A percentile compares a stretch with the other conserved stretches of the same genome.
phyloP scores from a whole-genome alignment of 2,113 vertebrate species.

The Etheostoma cragini region DNA sequence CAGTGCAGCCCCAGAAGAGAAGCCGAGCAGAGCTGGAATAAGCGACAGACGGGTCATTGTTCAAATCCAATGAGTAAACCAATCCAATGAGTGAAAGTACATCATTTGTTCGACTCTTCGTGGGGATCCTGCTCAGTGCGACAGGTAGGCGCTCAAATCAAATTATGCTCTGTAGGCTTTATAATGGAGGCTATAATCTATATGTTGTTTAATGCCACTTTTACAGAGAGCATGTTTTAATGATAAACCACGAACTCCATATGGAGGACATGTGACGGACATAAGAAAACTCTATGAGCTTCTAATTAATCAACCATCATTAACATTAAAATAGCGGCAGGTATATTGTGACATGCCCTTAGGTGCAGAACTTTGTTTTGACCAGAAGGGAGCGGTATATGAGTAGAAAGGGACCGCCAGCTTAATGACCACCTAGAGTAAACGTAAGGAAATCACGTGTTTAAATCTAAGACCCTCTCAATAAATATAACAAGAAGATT shows the following conservation, averaged over 20 bases:
- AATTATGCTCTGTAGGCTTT: not conserved
- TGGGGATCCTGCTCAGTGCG: constrained; percentile 61
- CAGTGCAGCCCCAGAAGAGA: constrained; percentile 11
- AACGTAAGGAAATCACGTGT: not conserved
- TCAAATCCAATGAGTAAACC: constrained; percentile 25
- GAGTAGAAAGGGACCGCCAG: not conserved
- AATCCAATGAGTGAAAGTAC: constrained; percentile 54
- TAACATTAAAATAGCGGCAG: not conserved
- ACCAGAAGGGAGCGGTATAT: constrained; percentile 45
- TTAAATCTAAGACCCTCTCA: too few species aligned
- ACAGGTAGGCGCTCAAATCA: constrained; percentile 60
- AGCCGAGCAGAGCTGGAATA: constrained; percentile 43
- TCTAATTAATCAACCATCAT: not conserved
- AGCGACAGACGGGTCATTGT: constrained; percentile 47
- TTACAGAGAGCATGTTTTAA: not conserved
- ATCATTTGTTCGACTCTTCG: constrained; percentile 54
- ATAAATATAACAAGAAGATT: too few species aligned
- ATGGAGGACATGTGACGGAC: not conserved
- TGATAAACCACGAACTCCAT: not conserved
- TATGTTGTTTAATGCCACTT: not conserved
- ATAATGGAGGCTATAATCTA: not conserved
- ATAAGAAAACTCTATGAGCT: not conserved
- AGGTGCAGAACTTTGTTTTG: constrained; percentile 21
- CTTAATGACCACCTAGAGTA: not conserved
- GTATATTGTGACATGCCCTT: too few species aligned